Evolutionary conservation across 2,797 vertebrate genomes (phyloP), one percentile per base, ranked within the genome.

Genomic region (Gymnoscopelus microlampas): DNA sequence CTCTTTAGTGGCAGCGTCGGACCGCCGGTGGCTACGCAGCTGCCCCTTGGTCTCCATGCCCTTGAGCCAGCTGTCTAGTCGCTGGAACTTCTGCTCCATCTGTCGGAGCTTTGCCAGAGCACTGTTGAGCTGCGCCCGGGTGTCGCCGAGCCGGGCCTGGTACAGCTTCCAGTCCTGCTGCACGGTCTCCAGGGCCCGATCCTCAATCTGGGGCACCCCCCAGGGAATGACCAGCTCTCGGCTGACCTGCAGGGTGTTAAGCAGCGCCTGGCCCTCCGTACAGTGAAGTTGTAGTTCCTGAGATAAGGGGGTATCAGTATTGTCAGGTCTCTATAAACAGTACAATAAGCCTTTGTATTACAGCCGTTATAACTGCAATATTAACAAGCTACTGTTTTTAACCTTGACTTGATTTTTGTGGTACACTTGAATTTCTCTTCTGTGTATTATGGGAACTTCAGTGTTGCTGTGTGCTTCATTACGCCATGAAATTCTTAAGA

Each of bases 91-190:
- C 72, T 95, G 94, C 79, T 98, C 97, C 92, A 97, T 95, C 81
- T 96, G 92, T 19, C 95, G 93, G 13, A 98, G 80, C 74, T 93
- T 97, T 90, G 93, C 94, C 71, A 98, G 86, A 5, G 93, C 85
- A 1, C 91, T 89, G 83, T 97, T 97, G 76, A 98, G 88, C 51
- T 93, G 95, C 13, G 89, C 90, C 47, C 95, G 93, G 7, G 94
- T 93, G 77, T 97, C 97, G 0, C 91, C 86, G 68, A 99, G 93
- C 2, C 87, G 91, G 60, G 94, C 94, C 85, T 97, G 98, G 87
- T 98, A 98, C 62, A 91, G 79, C 79, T 94, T 94, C 98, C 98
- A 99, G 60, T 99, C 97, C 75, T 96, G 96, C 74, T 93, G 93
- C 26, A 95, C 78, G 0, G 95, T 95, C 85, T 98, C 98, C 72